phyloP scores from a whole-genome alignment of 2,797 vertebrate species.

The Emydoidea blandingii region DNA sequence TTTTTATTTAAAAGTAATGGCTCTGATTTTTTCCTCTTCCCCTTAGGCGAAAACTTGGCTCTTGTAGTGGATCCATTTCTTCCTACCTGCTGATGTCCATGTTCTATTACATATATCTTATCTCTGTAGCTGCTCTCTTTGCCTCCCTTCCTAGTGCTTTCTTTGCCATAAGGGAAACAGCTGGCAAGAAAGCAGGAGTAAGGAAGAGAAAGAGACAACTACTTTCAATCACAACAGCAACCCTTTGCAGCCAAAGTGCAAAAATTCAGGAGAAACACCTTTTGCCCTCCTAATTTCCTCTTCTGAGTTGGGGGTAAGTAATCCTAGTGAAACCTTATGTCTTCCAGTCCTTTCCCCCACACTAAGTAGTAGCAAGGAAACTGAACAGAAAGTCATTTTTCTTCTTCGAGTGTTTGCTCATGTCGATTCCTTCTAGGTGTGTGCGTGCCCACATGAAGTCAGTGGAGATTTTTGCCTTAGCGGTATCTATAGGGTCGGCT shows the following conservation, averaged over 20 bases:
- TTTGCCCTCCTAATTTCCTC: neutral
- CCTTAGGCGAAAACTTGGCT: neutral
- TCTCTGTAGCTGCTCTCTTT: neutral
- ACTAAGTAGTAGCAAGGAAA: neutral
- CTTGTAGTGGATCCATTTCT: neutral
- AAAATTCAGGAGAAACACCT: neutral
- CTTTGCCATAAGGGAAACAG: neutral
- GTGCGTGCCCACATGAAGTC: too few species aligned
- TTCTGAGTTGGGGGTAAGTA: neutral
- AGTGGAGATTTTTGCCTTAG: too few species aligned
- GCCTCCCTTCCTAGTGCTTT: neutral
- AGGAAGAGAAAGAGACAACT: neutral
- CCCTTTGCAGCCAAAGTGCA: neutral
- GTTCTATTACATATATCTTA: neutral
- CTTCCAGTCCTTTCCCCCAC: neutral
- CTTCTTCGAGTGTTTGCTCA: too few species aligned
- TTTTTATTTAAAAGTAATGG: neutral
- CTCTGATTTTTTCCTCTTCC: neutral
- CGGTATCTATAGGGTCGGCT: too few species aligned
- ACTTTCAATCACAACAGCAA: neutral
- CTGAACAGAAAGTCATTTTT: neutral
- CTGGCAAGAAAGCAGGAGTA: neutral
- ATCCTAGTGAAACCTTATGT: neutral
- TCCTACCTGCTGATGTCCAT: neutral
- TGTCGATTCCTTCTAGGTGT: too few species aligned